Conservation (phyloP, 2,888 invertebrate species). For the Dorcus parallelipipedus region DNA sequence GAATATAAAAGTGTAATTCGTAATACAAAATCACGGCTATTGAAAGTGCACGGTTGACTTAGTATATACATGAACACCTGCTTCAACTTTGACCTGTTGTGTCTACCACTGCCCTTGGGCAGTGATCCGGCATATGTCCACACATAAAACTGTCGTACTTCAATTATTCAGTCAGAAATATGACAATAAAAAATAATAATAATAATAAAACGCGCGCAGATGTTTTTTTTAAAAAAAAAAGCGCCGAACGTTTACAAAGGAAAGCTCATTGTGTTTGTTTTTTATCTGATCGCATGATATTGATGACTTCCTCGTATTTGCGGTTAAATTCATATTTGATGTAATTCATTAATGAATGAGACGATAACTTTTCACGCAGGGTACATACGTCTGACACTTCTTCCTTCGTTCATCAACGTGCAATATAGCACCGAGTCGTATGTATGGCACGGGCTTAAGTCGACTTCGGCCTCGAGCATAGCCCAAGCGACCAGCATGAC, state of each 20-base stretch:
- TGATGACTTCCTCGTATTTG: too few relatives aligned
- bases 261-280: too few relatives aligned
- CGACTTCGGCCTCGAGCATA: constrained; percentile 23
- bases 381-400: too few relatives aligned
- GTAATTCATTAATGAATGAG: too few relatives aligned
- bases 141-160: neutral
- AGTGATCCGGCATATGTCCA: constrained; percentile 17
- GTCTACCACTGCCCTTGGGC: constrained; percentile 19
- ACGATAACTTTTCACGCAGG: too few relatives aligned
- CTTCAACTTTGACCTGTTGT: constrained; percentile 23
- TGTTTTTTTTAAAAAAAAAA: neutral
- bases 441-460: constrained; percentile 10
- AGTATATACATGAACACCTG: constrained; percentile 20
- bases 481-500: constrained; percentile 31
- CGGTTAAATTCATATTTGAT: too few relatives aligned
- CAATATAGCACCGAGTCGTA: too few relatives aligned
- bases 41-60: neutral
- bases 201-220: neutral
- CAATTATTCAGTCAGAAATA: neutral
- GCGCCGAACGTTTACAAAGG: too few relatives aligned
- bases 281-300: too few relatives aligned
- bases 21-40: constrained; percentile 1
- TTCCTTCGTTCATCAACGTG: too few relatives aligned
- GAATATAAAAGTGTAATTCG: neutral
- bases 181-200: neutral